Base-by-base conservation (phyloP, 2,888 invertebrate genomes). In the Dryobota labecula region DNA sequence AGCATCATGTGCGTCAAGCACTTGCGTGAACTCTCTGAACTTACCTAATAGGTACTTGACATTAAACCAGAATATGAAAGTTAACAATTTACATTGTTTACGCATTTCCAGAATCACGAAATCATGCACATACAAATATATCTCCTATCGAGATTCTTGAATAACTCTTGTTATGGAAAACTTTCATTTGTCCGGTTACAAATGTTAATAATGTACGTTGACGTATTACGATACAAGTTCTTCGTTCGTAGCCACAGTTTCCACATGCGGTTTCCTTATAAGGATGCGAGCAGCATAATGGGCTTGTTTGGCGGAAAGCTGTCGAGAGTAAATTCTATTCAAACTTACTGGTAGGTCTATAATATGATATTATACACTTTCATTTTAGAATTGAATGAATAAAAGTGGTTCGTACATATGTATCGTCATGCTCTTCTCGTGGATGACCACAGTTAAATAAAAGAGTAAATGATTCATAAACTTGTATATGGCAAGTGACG, bases 111-210 rank as follows among this genome's bases (percentile, higher is more conserved):
- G 57, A 70, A 57, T 65, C 57, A 57, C 68, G 27, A 80, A 67
- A 53, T 67, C 62, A 74, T 76, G 56, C 61, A 75, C 71, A 71
- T 71, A 71, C n/a, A 77, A 54, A 74, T 60, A 54, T 45, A 53
- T 54, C n/a, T 13, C 24, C 56, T 30, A 57, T 65, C 33, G 36
- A 62, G 30, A 33, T 70, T 70, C 70, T 70, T 70, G 56, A 81
- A 81, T 78, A 71, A 65, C 51, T 81, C 82, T 78, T 58, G 66
- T 67, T 77, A 80, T 70, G 78, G 80, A 63, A 73, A 82, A 82
- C 83, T 82, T 82, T 80, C 83, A 66, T 80, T 82, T 82, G 79
- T 74, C 83, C 58, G 64, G 83, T 71, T 74, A 57, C 65, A 73
- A 82, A 80, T 82, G 70, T 63, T 78, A 73, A 77, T 65, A 68